Base-by-base conservation (phyloP, 2,888 invertebrate genomes). In the Tetramorium bicarinatum region DNA sequence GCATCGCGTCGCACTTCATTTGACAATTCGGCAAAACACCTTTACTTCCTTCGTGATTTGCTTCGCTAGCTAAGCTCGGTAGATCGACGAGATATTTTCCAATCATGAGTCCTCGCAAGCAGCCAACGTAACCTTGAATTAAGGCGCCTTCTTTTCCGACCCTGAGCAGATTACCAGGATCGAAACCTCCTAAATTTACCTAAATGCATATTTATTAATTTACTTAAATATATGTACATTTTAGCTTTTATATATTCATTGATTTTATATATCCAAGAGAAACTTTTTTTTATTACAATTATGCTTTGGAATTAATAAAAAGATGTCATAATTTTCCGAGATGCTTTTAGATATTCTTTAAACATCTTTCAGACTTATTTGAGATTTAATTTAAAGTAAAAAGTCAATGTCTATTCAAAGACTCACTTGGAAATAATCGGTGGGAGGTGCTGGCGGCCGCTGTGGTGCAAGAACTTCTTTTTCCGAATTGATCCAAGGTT, bases 1-100 rank as follows among this genome's bases (percentile, higher is more conserved):
- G 98, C 75, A 97, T 96, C 0, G 97, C 96, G 92, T 98, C 98
- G 92, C 98, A 99, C 94, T 98, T 97, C 97, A 98, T 98, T 90
- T 97, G 97, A 94, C 98, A 99, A 92, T 98, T 97, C 3, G 97
- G 96, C 76, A 97, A 95, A 0, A 98, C 97, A 0, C 97, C 98
- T 91, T 96, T 96, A 87, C 95, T 96, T 96, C 97, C 97, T 95
- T 96, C 96, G 92, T 97, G 97, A 92, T 96, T 96, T 91, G 96
- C 96, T 91, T 96, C 96, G 92, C 96, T 96, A 38, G 97, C 97
- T 92, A 97, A 96, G 82, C 96, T 96, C 64, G 97, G 96, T 84
- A 98, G 95, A 95, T 98, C 97, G n/a, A 98, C 97, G 25, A 97
- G 96, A 91, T 97, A 96, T 86, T 97, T 96, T 54, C 97, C 98